phyloP scores from a whole-genome alignment of 2,113 vertebrate genomes.

The Mystacornis crossleyi region DNA sequence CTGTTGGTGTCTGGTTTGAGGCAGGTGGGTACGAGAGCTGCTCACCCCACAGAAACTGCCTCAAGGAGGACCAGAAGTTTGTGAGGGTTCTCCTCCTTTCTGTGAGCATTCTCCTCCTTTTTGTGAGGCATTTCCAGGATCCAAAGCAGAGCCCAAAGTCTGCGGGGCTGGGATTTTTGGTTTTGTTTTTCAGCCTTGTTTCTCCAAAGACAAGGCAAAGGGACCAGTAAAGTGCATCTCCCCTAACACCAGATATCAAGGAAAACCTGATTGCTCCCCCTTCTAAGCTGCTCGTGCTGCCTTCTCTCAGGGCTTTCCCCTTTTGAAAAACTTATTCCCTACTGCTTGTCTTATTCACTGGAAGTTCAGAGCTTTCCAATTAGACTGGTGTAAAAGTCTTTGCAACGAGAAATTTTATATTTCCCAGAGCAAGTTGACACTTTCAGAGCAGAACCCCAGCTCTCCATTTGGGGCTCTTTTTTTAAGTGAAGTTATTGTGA shows the following conservation, averaged over 20 bases:
- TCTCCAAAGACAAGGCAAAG: not conserved
- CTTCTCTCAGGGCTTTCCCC: not conserved
- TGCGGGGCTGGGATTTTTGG: not conserved
- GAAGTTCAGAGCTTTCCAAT: not conserved
- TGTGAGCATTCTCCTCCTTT: not conserved
- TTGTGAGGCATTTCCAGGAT: not conserved
- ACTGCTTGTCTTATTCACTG: not conserved
- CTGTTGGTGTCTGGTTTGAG: not conserved
- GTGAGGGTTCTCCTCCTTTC: not conserved
- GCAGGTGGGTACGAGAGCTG: fast-evolving
- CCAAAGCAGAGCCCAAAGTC: not conserved
- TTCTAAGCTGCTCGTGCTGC: not conserved
- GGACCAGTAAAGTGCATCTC: not conserved
- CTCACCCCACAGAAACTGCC: not conserved
- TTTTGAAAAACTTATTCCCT: not conserved
- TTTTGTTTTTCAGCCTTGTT: not conserved
- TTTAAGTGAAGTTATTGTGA: not conserved
- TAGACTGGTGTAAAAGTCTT: not conserved
- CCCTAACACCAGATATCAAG: not conserved
- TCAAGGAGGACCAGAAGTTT: not conserved
- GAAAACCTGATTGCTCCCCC: not conserved
- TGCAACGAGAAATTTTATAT: not conserved
- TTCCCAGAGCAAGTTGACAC: not conserved
- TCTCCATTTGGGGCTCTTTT: not conserved
- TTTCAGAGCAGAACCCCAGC: not conserved